These are phyloP conservation scores for Aphodius sticticus DNA, from an alignment of 2,888 invertebrate species.

Conservation along the genomic window DNA sequence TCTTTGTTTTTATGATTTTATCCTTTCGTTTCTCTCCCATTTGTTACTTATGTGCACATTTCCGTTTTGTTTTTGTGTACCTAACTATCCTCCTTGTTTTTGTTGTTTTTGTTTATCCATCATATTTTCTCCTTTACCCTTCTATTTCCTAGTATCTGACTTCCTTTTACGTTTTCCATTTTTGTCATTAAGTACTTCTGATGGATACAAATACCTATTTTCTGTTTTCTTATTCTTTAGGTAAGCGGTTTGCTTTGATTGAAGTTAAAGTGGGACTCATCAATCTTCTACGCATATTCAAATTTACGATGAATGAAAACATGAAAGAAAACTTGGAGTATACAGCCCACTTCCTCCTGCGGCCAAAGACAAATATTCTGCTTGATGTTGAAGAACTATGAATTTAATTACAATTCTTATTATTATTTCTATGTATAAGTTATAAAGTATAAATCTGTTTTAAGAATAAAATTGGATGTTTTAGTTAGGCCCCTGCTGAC, in stretches of 20 bases:
- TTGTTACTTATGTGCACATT: no score
- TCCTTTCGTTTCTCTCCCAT: not conserved
- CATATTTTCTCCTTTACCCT: no score
- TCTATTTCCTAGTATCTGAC: no score
- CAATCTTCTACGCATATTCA: slow-evolving; percentile 13
- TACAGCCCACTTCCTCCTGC: slow-evolving; percentile 49
- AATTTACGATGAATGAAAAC: slow-evolving; percentile 16
- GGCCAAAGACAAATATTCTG: slow-evolving; percentile 69
- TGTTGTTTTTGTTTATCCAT: no score
- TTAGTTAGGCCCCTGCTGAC: no score
- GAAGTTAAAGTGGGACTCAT: slow-evolving; percentile 23
- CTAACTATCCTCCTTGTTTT: no score
- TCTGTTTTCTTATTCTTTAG: not conserved
- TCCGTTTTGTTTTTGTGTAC: no score
- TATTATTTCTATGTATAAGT: not conserved
- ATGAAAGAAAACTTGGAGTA: slow-evolving; percentile 13
- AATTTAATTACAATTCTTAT: not conserved
- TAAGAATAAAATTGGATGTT: not conserved
- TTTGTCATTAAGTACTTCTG: no score
- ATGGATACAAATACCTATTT: no score
- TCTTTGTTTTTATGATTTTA: not conserved
- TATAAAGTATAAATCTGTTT: not conserved
- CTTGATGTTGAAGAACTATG: slow-evolving; percentile 69
- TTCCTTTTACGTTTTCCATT: no score
- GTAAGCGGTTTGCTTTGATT: slow-evolving; percentile 16